These are phyloP conservation scores for Sitobion miscanthi DNA, from an alignment of 1,140 invertebrate species.

Conservation along the genomic window DNA sequence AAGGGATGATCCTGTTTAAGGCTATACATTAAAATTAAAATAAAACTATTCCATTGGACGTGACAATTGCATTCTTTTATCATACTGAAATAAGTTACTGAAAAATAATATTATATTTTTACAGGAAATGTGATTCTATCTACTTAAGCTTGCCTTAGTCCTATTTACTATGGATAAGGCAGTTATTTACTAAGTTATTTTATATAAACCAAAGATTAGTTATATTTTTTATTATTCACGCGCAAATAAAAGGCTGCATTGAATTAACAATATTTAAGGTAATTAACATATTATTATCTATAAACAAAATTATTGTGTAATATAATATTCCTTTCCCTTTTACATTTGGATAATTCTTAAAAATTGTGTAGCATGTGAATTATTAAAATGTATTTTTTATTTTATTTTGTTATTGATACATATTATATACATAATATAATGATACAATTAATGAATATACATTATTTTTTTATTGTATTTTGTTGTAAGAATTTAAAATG, in stretches of 20 bases:
- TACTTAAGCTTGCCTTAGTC: conserved; percentile 39
- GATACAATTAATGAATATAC: neutral
- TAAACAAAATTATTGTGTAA: conserved; percentile 23
- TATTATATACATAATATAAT: neutral
- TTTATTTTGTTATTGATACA: conserved; percentile 33
- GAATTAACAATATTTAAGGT: conserved; percentile 30
- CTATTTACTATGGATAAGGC: neutral
- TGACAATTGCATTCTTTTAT: conserved; percentile 32
- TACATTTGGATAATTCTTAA: conserved; percentile 32
- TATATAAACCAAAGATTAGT: conserved; percentile 55
- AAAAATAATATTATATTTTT: conserved; percentile 43
- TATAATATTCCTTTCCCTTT: neutral
- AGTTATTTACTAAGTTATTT: conserved; percentile 46
- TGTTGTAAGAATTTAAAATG: neutral
- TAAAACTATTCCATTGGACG: neutral
- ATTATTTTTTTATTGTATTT: neutral
- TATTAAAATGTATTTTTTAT: conserved; percentile 31
- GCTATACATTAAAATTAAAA: neutral
- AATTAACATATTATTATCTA: conserved; percentile 27
- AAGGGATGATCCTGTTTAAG: neutral
- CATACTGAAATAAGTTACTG: neutral
- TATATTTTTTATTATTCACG: conserved; percentile 56
- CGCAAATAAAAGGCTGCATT: conserved; percentile 54
- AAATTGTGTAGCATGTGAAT: conserved; percentile 11
- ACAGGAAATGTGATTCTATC: conserved; percentile 25